Base-by-base conservation (phyloP, 2,888 invertebrate species). In the Hirtodrosophila alboralis region DNA sequence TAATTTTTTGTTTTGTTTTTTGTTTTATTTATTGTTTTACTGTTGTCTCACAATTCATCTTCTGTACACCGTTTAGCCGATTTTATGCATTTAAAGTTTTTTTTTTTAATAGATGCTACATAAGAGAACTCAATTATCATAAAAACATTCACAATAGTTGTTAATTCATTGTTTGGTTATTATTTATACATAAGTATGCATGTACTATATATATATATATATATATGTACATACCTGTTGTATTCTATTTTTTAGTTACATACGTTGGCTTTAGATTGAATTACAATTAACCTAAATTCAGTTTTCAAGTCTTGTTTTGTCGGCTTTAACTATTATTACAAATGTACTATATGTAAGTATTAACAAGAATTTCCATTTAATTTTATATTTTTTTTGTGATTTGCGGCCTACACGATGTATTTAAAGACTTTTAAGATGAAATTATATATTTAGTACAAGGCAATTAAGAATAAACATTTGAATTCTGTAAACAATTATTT, bases 271-370 rank as follows among this genome's bases (percentile, higher is more conserved):
- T 57, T 61, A 52, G 45, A 67, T 53, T 70, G 73, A 67, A 57
- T 74, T 80, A 73, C 52, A 47, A 64, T 78, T 73, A 73, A 40
- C 59, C 69, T 72, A 83, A 59, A 60, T 71, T 77, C 53, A 59
- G 58, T 71, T 57, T 64, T 84, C 64, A 83, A 85, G 78, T 79
- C 80, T 83, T 84, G 74, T 80, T 56, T n/a, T 69, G 57, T 76
- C 67, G 41, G 44, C 64, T 58, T 49, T 59, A 54, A 41, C 44
- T 73, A 67, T 63, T 61, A 63, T 52, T 40, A 51, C 43, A 44
- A 41, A 60, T 54, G n/a, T 53, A 31, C 28, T 18, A 51, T 53
- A 61, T 52, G 51, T 28, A 34, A 21, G 8, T 59, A 52, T 59
- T 71, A 69, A 69, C 72, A 72, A 66, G 72, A 72, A 21, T n/a